Percentiles rank a stretch among this genome's conserved stretches.
These are phyloP conservation scores for Rhadina sibilatrix DNA, from an alignment of 2,113 vertebrate species.

Conservation along the genomic window DNA sequence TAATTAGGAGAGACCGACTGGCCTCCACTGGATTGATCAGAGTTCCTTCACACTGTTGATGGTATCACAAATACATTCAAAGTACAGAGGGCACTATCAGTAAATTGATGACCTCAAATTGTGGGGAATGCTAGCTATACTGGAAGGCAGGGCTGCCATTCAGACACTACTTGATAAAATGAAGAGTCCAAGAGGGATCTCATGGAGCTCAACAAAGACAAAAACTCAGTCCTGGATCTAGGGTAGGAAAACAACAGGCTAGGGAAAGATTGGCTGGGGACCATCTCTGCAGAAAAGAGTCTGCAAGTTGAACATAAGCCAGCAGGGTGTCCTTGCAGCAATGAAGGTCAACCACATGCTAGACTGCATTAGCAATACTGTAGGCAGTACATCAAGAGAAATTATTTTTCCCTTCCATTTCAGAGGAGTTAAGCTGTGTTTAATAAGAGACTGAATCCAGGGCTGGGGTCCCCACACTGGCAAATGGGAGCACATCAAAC, in stretches of 20 bases:
- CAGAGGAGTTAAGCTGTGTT: accelerated
- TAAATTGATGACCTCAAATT: not conserved
- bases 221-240: not conserved
- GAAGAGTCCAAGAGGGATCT: not conserved
- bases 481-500: not conserved
- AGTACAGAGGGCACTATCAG: not conserved
- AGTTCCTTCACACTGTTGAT: accelerated
- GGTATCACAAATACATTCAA: not conserved
- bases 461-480: not conserved
- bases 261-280: not conserved
- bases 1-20: not conserved
- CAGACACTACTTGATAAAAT: not conserved
- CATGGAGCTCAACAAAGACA: not conserved
- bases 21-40: not conserved
- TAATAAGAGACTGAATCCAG: not conserved
- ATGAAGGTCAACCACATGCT: not conserved
- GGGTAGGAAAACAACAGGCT: not conserved
- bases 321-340: not conserved
- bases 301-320: not conserved
- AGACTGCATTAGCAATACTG: not conserved
- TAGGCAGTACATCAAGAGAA: not conserved
- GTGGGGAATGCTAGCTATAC: not conserved
- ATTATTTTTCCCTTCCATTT: not conserved
- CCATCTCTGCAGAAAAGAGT: not conserved
- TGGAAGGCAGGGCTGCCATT: not conserved